Evolutionary conservation across 2,797 vertebrate genomes (phyloP), one percentile per base, ranked within the genome.

Genomic region (Presbytis comata): DNA sequence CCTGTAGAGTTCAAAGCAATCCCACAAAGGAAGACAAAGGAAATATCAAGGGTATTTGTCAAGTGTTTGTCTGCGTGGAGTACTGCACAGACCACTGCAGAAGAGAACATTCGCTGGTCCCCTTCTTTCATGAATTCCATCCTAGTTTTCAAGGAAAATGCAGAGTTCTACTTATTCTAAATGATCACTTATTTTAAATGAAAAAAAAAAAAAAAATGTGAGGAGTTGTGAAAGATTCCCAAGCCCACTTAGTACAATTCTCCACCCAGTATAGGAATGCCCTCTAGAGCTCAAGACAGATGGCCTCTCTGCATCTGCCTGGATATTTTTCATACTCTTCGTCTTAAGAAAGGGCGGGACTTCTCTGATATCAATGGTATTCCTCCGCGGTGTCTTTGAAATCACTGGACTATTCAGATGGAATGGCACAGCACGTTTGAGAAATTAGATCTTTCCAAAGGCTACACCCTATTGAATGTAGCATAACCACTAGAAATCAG

Each of bases 211-310:
- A 21, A 70, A 70, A 91, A 67, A 89, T 21, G 14, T 39, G 33
- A 80, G 55, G 57, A 76, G 26, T 41, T 88, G 36, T 59, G 53
- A 95, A 93, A 89, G 41, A 72, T 46, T 86, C 75, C 92, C 59
- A 80, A 64, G 84, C 28, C 26, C 26, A 53, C 39, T 26, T 74
- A 79, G 28, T 28, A 64, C 33, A 74, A 36, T 30, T 93, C 92
- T 97, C 96, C 95, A 93, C 96, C 97, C 97, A 57, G 19, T 4
- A 6, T 0, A 96, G 89, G 96, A 98, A 98, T 97, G 97, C 87
- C 72, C 55, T 95, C 70, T 13, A 41, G 44, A 57, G 33, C 74
- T 92, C 28, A 44, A 75, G 94, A 96, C 98, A 98, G 93, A 93
- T 97, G 97, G 96, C 36, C 74, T 80, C 80, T 83, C 11, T 10